Base-by-base conservation (phyloP, 2,888 invertebrate species). In the Pachycephus smyrnensis region DNA sequence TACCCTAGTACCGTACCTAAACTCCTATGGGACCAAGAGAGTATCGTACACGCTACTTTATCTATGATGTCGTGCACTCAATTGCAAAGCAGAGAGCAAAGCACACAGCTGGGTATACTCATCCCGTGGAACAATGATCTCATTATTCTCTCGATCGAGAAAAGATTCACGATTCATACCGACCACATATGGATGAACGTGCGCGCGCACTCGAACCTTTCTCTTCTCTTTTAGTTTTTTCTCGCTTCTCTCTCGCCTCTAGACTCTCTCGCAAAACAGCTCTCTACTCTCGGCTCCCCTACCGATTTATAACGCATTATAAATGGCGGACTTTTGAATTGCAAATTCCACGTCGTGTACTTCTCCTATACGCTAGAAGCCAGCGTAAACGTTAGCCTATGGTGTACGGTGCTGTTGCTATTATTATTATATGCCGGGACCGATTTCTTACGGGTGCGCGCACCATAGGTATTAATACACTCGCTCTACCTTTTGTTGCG, bases 301-400 rank as follows among this genome's bases (percentile, higher is more conserved):
- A 35, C 30, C 79, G 87, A 90, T 89, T 90, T 89, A 89, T 86
- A 84, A 23, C 86, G 84, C 83, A 86, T 86, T 86, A 86, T 84
- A 85, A 82, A 84, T 12, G 79, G 80, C 80, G 83, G 85, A 86
- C 85, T 85, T 88, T 90, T 88, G 89, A 88, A 90, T 90, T 89
- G 90, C 89, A 89, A 88, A 88, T 88, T 55, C 85, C 83, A 80
- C 82, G 84, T 86, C 83, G 86, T 83, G 84, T 82, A 82, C 79
- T 81, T 82, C 79, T 82, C 83, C 80, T 83, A 83, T 78, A 82
- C 23, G 2, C 55, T 55, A 23, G 55, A 55, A 23, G 55, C 55
- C 15, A 23, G 23, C 15, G 55, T 23, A 23, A 23, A 55, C 23
- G 55, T 23, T 55, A 31, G 15, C 31, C 32, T 4, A 31, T 4